phyloP scores from a whole-genome alignment of 2,113 vertebrate genomes.

The Erythrocebus patas region DNA sequence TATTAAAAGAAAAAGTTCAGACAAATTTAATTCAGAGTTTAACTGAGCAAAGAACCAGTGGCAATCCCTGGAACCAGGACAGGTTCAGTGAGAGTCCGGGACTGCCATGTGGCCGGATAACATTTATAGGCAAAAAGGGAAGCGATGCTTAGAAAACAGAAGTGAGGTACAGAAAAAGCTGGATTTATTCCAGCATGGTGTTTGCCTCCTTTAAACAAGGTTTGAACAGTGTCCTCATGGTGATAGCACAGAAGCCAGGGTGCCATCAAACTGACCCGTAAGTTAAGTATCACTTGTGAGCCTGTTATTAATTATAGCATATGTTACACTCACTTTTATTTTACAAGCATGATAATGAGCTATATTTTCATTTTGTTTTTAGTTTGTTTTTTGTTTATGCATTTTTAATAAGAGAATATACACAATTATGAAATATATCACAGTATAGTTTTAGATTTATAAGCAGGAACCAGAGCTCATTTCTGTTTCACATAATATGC shows the following conservation, averaged over 20 bases:
- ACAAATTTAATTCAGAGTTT: not conserved
- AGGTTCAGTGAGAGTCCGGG: not conserved
- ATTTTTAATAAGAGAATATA: not conserved
- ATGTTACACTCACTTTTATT: not conserved
- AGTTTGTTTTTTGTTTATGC: not conserved
- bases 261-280: not conserved
- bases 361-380: not conserved
- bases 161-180: not conserved
- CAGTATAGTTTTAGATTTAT: not conserved
- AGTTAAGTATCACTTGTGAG: not conserved
- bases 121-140: not conserved
- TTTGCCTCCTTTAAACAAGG: not conserved
- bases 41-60: not conserved
- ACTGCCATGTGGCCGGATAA: not conserved
- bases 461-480: not conserved
- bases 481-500: not conserved
- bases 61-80: not conserved
- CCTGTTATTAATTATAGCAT: not conserved
- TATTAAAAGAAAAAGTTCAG: not conserved
- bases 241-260: not conserved
- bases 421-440: not conserved
- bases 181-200: not conserved
- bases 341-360: not conserved
- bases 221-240: not conserved
- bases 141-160: not conserved